phyloP scores from a whole-genome alignment of 1,140 invertebrate species.

The Limonius californicus region DNA sequence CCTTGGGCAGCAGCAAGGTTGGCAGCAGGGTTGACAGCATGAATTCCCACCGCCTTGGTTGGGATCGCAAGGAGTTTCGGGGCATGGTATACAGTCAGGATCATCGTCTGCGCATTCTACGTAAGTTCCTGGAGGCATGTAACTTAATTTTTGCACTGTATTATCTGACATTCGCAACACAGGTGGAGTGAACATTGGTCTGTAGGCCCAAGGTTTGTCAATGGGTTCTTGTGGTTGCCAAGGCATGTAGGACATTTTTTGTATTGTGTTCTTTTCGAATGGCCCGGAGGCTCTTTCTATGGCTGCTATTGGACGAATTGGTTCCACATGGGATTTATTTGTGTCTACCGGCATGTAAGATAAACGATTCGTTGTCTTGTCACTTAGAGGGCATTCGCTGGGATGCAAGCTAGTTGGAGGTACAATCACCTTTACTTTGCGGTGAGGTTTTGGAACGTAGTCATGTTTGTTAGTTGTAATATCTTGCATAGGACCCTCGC shows the following conservation, averaged over 20 bases:
- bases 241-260: constrained; percentile 54
- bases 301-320: constrained; percentile 42
- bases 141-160: constrained; percentile 50
- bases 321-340: constrained; percentile 46
- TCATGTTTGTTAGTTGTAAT: constrained; percentile 69
- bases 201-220: constrained; percentile 48
- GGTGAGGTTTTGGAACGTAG: constrained; percentile 61
- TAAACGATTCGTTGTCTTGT: constrained; percentile 52
- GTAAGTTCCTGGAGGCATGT: constrained; percentile 49
- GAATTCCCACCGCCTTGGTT: background rate
- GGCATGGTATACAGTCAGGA: constrained; percentile 42
- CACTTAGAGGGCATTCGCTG: constrained; percentile 45
- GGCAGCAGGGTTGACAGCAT: constrained; percentile 29
- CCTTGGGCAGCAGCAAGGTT: constrained; percentile 36
- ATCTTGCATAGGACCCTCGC: constrained; percentile 65
- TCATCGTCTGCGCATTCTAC: constrained; percentile 46
- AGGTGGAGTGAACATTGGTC: constrained; percentile 43
- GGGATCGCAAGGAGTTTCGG: constrained; percentile 28
- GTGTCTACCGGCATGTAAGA: constrained; percentile 53
- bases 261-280: constrained; percentile 55
- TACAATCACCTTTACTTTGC: constrained; percentile 42
- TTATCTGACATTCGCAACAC: constrained; percentile 47
- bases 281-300: constrained; percentile 52
- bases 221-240: constrained; percentile 47
- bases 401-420: constrained; percentile 48